Evolutionary conservation across 2,113 vertebrate species (phyloP), one percentile per base, ranked within the genome.

Genomic region (Erythrolamprus reginae): DNA sequence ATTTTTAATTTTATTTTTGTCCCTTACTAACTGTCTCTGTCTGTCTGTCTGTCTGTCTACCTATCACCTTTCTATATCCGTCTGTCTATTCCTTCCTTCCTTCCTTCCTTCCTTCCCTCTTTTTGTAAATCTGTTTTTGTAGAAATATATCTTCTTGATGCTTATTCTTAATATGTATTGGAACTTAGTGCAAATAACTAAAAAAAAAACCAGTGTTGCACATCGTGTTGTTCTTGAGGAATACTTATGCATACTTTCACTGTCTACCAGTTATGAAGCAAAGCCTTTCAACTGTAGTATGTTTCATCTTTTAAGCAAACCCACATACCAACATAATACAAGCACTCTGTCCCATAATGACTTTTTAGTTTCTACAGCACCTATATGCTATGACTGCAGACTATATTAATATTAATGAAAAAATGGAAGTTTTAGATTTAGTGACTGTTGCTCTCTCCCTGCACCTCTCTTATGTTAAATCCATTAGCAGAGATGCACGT

Each of bases 401-500:
- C 47, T 24, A 58, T 92, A 95, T 97, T 96, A 97, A 97, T 97
- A 96, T 97, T 96, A 94, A 97, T 96, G 94, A 96, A 93, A 89
- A 93, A 92, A 92, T 93, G 93, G 96, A 95, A 95, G 95, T 95
- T 96, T 92, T 94, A 96, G 95, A 96, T 96, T 93, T 82, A 96
- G 96, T 10, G 21, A 95, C 94, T 95, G 90, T 94, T 26, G 1
- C 95, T 95, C 94, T 95, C 93, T 90, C 89, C 95, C 92, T 95
- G 53, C 86, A 93, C 94, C 95, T 94, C 94, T 95, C 92, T 93
- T 91, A 94, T 95, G 91, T 93, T 93, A 95, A 97, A 97, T 94
- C 96, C 97, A 97, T 97, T 97, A 97, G 96, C 96, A 95, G 89
- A 93, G 96, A 93, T 92, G 94, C 92, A 96, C 95, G 83, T 90